These are phyloP conservation scores for Stichodactyla mertensii DNA, from an alignment of 64 coral and sea anemone species.

Conservation along the genomic window DNA sequence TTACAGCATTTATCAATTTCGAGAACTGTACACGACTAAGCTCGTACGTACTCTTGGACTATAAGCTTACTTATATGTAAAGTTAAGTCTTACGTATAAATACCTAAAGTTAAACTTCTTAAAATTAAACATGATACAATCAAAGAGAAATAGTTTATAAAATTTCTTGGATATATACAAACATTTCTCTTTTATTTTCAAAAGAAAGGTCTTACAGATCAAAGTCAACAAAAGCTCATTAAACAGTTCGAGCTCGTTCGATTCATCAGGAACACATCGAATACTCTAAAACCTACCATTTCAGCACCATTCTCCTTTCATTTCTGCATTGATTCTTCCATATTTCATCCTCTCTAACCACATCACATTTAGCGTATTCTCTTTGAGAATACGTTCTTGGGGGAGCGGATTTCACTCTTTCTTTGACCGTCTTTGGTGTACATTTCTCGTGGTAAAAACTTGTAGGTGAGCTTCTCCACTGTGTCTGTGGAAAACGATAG, in stretches of 20 bases:
- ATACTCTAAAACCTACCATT: constrained; percentile 58
- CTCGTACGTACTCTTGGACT: too few species aligned
- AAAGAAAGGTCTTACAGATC: background rate
- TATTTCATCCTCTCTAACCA: constrained; percentile 75
- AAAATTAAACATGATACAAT: background rate
- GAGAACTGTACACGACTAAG: too few species aligned
- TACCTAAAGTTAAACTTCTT: background rate
- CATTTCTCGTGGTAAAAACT: constrained; percentile 87
- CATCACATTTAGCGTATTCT: constrained; percentile 80
- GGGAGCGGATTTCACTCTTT: constrained; percentile 75
- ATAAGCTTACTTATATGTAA: too few species aligned
- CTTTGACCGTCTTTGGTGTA: constrained; percentile 55
- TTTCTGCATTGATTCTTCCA: constrained; percentile 88
- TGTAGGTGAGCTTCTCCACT: constrained; percentile 31
- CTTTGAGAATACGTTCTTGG: constrained; percentile 62
- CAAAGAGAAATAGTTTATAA: background rate
- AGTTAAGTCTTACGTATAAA: too few species aligned
- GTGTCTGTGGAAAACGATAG: constrained; percentile 56
- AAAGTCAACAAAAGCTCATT: background rate
- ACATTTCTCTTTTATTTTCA: background rate
- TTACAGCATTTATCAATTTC: too few species aligned
- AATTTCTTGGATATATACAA: background rate
- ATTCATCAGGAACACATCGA: background rate
- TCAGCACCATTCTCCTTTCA: constrained; percentile 68
- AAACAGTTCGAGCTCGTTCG: background rate